These are phyloP conservation scores for Formica aserva DNA, from an alignment of 2,888 invertebrate genomes.

Conservation along the genomic window DNA sequence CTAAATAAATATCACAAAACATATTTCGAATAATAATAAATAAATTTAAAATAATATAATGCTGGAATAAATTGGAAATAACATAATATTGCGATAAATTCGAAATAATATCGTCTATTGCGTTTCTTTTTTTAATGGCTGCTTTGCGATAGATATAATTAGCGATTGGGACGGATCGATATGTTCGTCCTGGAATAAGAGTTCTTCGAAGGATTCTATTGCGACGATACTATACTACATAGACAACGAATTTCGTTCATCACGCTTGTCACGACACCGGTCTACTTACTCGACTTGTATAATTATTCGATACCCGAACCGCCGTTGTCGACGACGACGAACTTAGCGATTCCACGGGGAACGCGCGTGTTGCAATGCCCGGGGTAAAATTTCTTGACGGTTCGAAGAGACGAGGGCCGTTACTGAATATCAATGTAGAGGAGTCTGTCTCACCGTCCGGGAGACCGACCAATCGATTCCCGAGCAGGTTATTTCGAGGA, in stretches of 20 bases:
- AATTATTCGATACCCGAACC: slow-evolving; percentile 50
- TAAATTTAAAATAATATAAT: slow-evolving; percentile 5
- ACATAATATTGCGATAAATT: background rate
- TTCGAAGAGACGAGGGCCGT: slow-evolving; percentile 47
- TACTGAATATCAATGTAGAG: slow-evolving; percentile 59
- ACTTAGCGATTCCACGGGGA: slow-evolving; percentile 52
- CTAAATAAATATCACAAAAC: background rate
- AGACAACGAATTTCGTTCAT: slow-evolving; percentile 44
- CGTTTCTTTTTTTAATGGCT: background rate
- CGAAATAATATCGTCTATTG: slow-evolving; percentile 7
- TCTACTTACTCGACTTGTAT: slow-evolving; percentile 46
- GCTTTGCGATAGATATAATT: background rate
- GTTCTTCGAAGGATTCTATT: slow-evolving; percentile 14
- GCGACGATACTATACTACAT: background rate
- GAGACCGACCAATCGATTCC: slow-evolving; percentile 40
- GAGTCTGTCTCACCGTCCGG: slow-evolving; percentile 27
- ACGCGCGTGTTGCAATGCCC: slow-evolving; percentile 39
- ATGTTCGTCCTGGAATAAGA: background rate
- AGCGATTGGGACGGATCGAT: background rate
- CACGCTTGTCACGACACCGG: slow-evolving; percentile 35
- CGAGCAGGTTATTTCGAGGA: slow-evolving; percentile 33
- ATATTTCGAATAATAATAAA: slow-evolving; percentile 10
- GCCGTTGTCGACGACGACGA: slow-evolving; percentile 26
- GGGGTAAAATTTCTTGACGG: slow-evolving; percentile 57
- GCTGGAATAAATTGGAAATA: background rate